Percentiles rank a stretch among this genome's conserved stretches.
These are phyloP conservation scores for Julus scanicus DNA, from an alignment of 2,888 invertebrate genomes.

Conservation along the genomic window DNA sequence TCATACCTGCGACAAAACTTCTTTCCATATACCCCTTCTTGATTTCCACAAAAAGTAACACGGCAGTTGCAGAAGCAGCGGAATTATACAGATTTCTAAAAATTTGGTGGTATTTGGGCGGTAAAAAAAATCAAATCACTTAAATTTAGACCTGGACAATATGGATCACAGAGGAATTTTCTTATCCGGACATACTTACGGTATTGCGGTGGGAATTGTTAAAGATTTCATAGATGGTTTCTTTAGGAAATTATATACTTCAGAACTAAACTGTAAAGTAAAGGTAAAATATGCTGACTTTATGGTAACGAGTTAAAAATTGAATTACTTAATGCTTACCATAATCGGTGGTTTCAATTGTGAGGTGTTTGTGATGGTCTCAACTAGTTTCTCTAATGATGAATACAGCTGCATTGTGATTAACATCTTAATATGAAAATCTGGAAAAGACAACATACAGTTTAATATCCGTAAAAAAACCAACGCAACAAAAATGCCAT, in stretches of 20 bases:
- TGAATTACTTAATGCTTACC: not conserved
- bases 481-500: not conserved
- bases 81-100: not conserved
- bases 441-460: not conserved
- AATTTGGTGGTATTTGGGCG: not conserved
- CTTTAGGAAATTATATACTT: not conserved
- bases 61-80: not conserved
- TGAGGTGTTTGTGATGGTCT: not conserved
- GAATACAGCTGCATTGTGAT: not conserved
- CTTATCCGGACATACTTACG: not conserved
- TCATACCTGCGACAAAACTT: conserved; percentile 23
- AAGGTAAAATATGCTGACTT: not conserved
- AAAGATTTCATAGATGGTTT: not conserved
- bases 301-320: not conserved
- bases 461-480: not conserved
- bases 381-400: not conserved
- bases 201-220: not conserved
- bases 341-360: not conserved
- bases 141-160: not conserved
- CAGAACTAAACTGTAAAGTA: not conserved
- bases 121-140: not conserved
- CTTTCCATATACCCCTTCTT: conserved; percentile 7
- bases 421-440: not conserved
- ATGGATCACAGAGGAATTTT: not conserved
- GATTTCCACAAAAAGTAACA: conserved; percentile 6